Base-by-base conservation (phyloP, 1,140 invertebrate species). In the Drosophila bipectinata region DNA sequence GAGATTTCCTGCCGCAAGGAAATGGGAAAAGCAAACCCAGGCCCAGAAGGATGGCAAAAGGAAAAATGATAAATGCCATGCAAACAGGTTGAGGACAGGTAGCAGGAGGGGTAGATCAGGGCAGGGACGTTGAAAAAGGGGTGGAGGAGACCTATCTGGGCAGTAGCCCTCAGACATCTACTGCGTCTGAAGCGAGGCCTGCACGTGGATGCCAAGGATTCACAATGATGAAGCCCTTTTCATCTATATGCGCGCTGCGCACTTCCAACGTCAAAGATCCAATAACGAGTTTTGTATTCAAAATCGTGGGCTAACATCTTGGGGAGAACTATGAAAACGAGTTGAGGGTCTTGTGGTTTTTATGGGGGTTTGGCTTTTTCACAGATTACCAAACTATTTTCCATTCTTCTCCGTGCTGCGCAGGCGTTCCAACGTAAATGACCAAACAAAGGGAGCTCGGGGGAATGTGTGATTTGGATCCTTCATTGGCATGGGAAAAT, bases 311-410 rank as follows among this genome's bases (percentile, higher is more conserved):
- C 49, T 34, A 30, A 37, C 37, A 48, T 55, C 37, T 45, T 55
- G 53, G 64, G 64, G 60, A 26, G 26, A 34, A 12, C 15, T 18
- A 14, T 26, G 51, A 48, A 69, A 87, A 88, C 76, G 72, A 88
- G 83, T 88, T 87, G 68, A 60, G 83, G 64, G 69, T 71, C 72
- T 87, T 87, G 83, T 64, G 83, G 83, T 87, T 87, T 74, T 88
- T 79, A 88, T 88, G 83, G 82, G 82, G 82, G 82, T 88, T 87
- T 87, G 83, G 82, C 83, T 88, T 87, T 87, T 87, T 87, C 82
- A 87, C 82, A 87, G 82, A 87, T 87, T 87, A 87, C 83, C 83
- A 79, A 87, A 79, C 60, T 49, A 82, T 88, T 78, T 77, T 71
- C 60, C 62, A 69, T 77, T 77, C 62, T 81, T 78, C 49, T 39